Conservation (phyloP, 2,113 vertebrate species). For the Rhea americana region DNA sequence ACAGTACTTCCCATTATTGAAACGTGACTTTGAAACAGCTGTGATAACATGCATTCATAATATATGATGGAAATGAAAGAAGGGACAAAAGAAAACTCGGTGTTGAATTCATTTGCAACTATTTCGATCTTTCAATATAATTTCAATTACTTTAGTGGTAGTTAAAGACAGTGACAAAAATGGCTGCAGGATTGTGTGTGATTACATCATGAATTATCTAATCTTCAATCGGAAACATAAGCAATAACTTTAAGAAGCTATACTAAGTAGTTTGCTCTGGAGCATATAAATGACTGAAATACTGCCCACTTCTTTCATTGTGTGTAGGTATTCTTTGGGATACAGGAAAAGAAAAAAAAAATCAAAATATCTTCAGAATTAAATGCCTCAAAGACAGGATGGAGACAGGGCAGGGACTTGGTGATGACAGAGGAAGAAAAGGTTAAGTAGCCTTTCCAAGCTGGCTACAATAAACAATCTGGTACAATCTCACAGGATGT, state of each 20-base stretch:
- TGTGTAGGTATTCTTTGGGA: not conserved
- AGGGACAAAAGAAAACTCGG: not conserved
- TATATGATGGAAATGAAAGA: not conserved
- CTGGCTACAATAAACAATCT: not conserved
- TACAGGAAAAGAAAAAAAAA: not conserved
- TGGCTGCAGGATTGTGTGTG: not conserved
- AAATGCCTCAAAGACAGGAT: not conserved
- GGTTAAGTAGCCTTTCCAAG: not conserved
- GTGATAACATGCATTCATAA: not conserved
- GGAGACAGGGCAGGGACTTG: not conserved
- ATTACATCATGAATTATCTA: not conserved
- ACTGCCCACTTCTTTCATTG: not conserved
- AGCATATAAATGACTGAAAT: not conserved
- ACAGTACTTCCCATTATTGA: not conserved
- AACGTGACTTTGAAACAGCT: not conserved
- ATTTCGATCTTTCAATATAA: not conserved
- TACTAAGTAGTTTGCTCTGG: not conserved
- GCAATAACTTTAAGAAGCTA: not conserved
- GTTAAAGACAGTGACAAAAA: not conserved
- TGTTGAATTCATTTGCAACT: not conserved
- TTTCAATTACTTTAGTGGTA: not conserved
- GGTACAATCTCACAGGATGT: fast-evolving
- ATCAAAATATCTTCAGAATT: not conserved
- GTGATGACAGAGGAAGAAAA: not conserved
- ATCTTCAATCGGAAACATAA: not conserved